These are phyloP conservation scores for Hypena proboscidalis DNA, from an alignment of 2,888 invertebrate genomes.

Conservation along the genomic window DNA sequence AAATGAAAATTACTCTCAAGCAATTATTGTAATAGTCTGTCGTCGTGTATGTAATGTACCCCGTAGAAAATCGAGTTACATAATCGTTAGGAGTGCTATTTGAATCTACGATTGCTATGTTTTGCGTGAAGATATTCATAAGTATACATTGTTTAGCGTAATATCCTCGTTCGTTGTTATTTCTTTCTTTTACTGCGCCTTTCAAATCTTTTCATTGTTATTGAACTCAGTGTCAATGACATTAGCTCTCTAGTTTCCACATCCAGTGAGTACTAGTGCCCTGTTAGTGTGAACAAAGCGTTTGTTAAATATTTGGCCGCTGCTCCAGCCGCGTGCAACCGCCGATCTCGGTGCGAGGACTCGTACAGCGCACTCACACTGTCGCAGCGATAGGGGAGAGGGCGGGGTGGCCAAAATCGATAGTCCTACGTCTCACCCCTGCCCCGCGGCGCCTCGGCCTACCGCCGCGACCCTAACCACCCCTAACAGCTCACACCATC, in stretches of 20 bases:
- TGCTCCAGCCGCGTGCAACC: conserved; percentile 56
- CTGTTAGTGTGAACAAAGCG: conserved; percentile 62
- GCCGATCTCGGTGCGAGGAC: conserved; percentile 67
- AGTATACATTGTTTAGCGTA: too few relatives aligned
- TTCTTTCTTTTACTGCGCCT: too few relatives aligned
- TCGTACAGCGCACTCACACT: conserved; percentile 79
- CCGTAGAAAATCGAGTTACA: too few relatives aligned
- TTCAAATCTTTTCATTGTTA: too few relatives aligned
- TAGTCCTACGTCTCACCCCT: conserved; percentile 78
- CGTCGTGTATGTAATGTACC: not conserved
- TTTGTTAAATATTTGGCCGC: conserved; percentile 71
- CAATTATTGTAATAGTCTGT: not conserved
- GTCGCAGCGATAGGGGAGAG: conserved; percentile 78
- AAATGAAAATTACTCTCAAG: not conserved
- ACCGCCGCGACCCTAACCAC: conserved; percentile 78
- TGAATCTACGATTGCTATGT: too few relatives aligned
- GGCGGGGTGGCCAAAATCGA: conserved; percentile 83
- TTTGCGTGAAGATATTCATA: too few relatives aligned
- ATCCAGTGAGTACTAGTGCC: conserved; percentile 49
- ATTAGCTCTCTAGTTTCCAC: conserved; percentile 41
- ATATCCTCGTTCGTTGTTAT: too few relatives aligned
- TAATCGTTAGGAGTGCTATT: too few relatives aligned
- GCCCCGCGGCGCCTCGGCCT: conserved; percentile 59
- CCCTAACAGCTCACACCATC: conserved; percentile 76
- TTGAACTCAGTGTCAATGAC: conserved; percentile 16